Conservation (phyloP, 2,888 invertebrate species). For the Drosophila meridiana region DNA sequence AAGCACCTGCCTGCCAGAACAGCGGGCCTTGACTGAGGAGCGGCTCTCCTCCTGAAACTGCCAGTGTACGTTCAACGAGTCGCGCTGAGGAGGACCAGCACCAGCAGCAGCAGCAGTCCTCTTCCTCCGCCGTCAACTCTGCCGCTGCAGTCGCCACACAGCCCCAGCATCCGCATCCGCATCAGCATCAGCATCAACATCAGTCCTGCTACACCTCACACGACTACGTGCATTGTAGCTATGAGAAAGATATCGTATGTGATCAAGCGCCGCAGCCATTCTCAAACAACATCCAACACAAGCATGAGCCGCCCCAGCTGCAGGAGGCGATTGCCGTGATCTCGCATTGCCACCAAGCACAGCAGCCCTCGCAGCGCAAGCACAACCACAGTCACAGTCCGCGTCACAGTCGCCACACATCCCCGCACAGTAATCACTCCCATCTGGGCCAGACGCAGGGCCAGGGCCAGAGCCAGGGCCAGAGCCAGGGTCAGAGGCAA, state of each 20-base stretch:
- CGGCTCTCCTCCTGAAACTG: slow-evolving; percentile 90
- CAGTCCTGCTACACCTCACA: slow-evolving; percentile 72
- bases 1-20: slow-evolving; percentile 86
- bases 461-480: slow-evolving; percentile 23
- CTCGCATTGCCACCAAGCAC: slow-evolving; percentile 68
- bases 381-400: slow-evolving; percentile 77
- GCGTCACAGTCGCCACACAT: slow-evolving; percentile 79
- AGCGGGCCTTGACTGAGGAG: slow-evolving; percentile 87
- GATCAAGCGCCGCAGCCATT: slow-evolving; percentile 80
- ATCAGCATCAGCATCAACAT: slow-evolving; percentile 53
- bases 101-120: slow-evolving; percentile 32
- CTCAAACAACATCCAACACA: slow-evolving; percentile 49
- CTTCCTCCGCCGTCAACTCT: slow-evolving; percentile 53
- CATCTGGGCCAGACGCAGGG: slow-evolving; percentile 41
- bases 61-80: slow-evolving; percentile 74
- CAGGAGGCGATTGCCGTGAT: slow-evolving; percentile 54
- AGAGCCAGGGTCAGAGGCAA: slow-evolving; percentile 28
- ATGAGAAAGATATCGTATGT: slow-evolving; percentile 84
- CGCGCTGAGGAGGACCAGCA: slow-evolving; percentile 70
- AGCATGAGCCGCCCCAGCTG: slow-evolving; percentile 57
- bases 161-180: slow-evolving; percentile 14
- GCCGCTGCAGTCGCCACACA: slow-evolving; percentile 19
- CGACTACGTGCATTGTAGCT: slow-evolving; percentile 84
- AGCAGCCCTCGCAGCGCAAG: slow-evolving; percentile 65
- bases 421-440: slow-evolving; percentile 79